phyloP scores from a whole-genome alignment of 1,140 invertebrate species.

The Asobara japonica region DNA sequence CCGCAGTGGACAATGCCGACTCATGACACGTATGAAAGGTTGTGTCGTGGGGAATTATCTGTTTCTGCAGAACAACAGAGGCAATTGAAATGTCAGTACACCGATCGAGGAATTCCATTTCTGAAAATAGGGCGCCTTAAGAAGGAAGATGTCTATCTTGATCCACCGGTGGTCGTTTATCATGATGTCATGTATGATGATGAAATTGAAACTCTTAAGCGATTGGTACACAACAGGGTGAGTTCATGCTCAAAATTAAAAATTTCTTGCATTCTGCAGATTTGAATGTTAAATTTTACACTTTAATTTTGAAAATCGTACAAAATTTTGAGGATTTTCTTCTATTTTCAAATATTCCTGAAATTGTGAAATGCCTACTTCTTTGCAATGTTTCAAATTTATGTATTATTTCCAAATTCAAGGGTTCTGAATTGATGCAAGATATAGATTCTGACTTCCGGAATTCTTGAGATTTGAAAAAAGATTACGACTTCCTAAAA shows the following conservation, averaged over 20 bases:
- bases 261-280: too few species aligned
- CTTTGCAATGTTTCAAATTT: too few species aligned
- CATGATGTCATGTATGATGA: conserved; percentile 89
- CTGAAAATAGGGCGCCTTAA: conserved; percentile 88
- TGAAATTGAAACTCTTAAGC: conserved; percentile 91
- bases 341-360: too few species aligned
- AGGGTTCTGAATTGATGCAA: too few species aligned
- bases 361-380: too few species aligned
- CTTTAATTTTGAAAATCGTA: conserved; percentile 8
- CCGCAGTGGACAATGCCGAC: conserved; percentile 68
- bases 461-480: too few species aligned
- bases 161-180: conserved; percentile 89
- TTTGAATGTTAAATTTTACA: too few species aligned
- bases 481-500: too few species aligned
- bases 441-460: too few species aligned
- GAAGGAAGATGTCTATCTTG: conserved; percentile 86
- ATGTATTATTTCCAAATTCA: too few species aligned
- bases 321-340: too few species aligned
- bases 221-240: conserved; percentile 85
- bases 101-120: conserved; percentile 78
- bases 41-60: conserved; percentile 88
- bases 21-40: conserved; percentile 81
- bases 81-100: conserved; percentile 83
- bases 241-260: too few species aligned
- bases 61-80: conserved; percentile 66